Percentiles rank a stretch among this genome's conserved stretches.
These are phyloP conservation scores for Cichladusa arquata DNA, from an alignment of 2,113 vertebrate species.

Conservation along the genomic window DNA sequence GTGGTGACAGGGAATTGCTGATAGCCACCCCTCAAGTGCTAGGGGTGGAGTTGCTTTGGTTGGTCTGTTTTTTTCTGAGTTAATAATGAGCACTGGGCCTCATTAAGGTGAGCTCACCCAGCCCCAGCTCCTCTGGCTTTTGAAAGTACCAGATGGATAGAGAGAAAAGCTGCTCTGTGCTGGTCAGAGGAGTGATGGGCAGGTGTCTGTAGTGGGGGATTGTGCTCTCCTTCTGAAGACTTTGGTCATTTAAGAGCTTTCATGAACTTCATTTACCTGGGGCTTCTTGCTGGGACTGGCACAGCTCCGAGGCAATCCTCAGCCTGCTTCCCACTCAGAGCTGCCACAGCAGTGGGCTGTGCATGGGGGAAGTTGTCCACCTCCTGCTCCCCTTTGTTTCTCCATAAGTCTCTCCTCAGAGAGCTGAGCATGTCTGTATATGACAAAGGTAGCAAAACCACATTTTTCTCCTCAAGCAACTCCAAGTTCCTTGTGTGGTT, in stretches of 20 bases:
- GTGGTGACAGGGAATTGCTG: neutral
- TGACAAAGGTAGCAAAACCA: neutral
- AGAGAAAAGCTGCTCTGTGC: neutral
- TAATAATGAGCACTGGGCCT: neutral
- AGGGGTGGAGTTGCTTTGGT: neutral
- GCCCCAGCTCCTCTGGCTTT: neutral
- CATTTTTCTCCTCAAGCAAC: neutral
- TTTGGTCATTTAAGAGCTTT: neutral
- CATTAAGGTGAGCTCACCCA: neutral
- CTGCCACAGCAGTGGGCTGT: neutral
- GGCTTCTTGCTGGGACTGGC: neutral
- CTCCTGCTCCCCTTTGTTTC: neutral
- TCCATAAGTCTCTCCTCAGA: neutral
- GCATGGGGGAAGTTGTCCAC: fast-evolving
- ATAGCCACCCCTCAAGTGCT: neutral
- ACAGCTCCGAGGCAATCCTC: fast-evolving
- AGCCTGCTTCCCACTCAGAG: neutral
- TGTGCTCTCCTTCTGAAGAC: neutral
- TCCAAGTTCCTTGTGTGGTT: neutral
- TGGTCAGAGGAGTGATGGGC: neutral
- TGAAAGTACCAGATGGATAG: neutral
- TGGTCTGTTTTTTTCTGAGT: neutral
- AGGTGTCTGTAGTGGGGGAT: neutral
- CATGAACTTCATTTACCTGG: neutral
- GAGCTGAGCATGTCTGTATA: neutral